Evolutionary conservation across 2,888 invertebrate genomes (phyloP).

Genomic region (Molorchus minor): DNA sequence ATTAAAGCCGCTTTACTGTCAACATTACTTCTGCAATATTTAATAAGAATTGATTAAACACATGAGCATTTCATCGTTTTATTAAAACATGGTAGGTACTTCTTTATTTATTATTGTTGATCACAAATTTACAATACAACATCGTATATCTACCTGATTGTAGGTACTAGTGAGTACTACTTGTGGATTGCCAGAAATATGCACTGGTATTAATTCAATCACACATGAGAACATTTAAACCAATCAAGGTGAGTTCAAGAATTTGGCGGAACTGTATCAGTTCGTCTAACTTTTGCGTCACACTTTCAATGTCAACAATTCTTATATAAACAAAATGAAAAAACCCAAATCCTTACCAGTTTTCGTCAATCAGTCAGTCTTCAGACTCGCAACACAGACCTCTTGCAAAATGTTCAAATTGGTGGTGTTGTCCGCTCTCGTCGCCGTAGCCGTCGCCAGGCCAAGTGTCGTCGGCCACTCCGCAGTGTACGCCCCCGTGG

Average conservation of each 20-base stretch:
- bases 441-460: slow-evolving; percentile 66
- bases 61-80: too few relatives aligned
- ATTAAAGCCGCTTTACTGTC: too few relatives aligned
- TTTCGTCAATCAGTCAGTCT: slow-evolving; percentile 8
- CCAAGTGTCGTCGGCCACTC: slow-evolving; percentile 37
- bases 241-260: background rate
- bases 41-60: too few relatives aligned
- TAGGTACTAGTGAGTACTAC: too few relatives aligned
- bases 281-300: background rate
- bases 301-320: too few relatives aligned
- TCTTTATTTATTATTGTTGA: too few relatives aligned
- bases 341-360: background rate
- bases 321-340: background rate
- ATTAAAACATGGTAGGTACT: too few relatives aligned
- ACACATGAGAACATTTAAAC: background rate
- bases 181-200: background rate
- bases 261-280: background rate
- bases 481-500: slow-evolving; percentile 17
- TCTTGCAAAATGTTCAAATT: slow-evolving; percentile 51
- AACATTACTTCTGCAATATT: too few relatives aligned
- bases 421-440: slow-evolving; percentile 66
- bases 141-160: too few relatives aligned
- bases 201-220: slow-evolving; percentile 7
- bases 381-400: slow-evolving; percentile 8
- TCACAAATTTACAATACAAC: too few relatives aligned